Evolutionary conservation across 2,113 vertebrate species (phyloP), one percentile per base, ranked within the genome.

Genomic region (Enhydra lutris): DNA sequence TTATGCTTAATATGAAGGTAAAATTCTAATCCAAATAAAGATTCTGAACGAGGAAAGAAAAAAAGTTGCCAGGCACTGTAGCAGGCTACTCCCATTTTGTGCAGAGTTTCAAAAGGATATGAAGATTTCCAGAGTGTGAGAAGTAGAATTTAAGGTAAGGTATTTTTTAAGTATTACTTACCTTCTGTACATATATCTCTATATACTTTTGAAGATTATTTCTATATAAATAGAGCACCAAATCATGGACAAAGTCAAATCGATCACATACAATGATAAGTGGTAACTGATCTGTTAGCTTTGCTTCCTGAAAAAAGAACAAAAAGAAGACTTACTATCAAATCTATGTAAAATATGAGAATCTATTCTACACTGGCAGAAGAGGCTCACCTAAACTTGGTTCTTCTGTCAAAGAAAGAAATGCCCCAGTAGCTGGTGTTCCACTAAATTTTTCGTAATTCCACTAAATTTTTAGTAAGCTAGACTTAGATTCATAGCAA

Each of bases 201-300:
- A 99, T 99, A 95, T 99, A 99, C 89, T 99, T 99, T 98, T 99
- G 99, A 97, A 99, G 99, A 98, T 99, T 99, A 99, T 99, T 99
- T 98, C 99, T 99, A 97, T 99, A 99, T 98, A 99, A 98, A 98
- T 99, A 99, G 88, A 99, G 99, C 98, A 99, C 99, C 98, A 99
- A 98, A 98, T 99, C 99, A 34, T 99, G 99, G 98, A 99, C 99
- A 96, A 99, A 99, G 98, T 99, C 99, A 97, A 99, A 99, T 69
- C 99, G 99, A 97, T 99, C 99, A 34, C 99, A 99, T 34, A 99
- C 99, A 18, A 99, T 99, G 98, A 99, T 99, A 98, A 99, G 99
- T 0, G 99, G 99, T 97, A 99, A 99, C 98, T 99, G 99, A 98
- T 99, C 99, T 36, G 99, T 99, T 97, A 99, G 99, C 98, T 99